A percentile compares a stretch with the other conserved stretches of the same genome.
These are phyloP conservation scores for Trichogramma evanescens DNA, from an alignment of 2,888 invertebrate species.

Conservation along the genomic window DNA sequence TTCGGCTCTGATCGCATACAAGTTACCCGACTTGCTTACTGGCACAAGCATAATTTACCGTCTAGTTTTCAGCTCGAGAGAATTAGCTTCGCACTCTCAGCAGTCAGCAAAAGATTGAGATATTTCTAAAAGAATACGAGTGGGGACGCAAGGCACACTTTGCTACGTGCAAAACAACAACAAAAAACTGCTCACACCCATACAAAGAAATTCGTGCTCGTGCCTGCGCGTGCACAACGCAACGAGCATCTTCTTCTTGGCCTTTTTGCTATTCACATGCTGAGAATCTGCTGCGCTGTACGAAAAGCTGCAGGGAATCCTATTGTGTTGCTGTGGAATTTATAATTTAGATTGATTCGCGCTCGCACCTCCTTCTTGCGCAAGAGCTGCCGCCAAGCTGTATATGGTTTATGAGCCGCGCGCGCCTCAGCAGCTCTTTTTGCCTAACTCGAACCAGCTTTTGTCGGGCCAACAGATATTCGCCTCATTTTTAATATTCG, in stretches of 20 bases:
- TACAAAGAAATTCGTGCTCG: constrained; percentile 12
- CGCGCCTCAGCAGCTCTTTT: constrained; percentile 13
- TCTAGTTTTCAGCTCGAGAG: constrained; percentile 1
- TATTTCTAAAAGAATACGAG: constrained; percentile 34
- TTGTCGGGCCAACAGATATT: too few species aligned
- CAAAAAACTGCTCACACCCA: too few species aligned
- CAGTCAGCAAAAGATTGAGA: constrained; percentile 25
- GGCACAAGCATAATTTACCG: neutral
- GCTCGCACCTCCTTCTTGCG: constrained; percentile 20
- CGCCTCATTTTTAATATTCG: too few species aligned
- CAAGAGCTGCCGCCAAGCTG: constrained; percentile 18
- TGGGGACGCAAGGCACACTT: constrained; percentile 29
- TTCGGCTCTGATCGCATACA: too few species aligned
- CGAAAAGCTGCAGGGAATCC: constrained; percentile 19
- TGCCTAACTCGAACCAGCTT: too few species aligned
- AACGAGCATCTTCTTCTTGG: too few species aligned
- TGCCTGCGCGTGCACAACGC: too few species aligned
- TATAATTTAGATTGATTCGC: constrained; percentile 47
- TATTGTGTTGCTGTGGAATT: constrained; percentile 43
- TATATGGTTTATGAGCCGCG: constrained; percentile 7
- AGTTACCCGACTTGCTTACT: too few species aligned
- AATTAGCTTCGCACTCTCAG: constrained; percentile 1
- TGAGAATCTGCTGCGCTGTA: constrained; percentile 18
- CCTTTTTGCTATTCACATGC: too few species aligned
- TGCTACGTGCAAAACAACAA: too few species aligned